Conservation (phyloP, 2,888 invertebrate species). For the Ceraclea dissimilis region DNA sequence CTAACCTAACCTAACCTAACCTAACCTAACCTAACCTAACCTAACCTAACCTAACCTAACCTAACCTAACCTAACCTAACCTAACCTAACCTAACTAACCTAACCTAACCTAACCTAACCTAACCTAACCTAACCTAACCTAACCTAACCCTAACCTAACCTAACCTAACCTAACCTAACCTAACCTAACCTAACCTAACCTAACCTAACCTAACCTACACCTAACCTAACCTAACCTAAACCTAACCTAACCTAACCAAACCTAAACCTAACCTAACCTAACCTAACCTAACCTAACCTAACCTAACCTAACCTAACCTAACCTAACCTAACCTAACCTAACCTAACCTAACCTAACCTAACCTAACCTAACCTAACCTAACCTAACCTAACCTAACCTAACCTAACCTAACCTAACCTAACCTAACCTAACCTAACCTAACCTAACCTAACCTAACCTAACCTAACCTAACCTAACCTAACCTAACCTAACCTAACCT, state of each 20-base stretch:
- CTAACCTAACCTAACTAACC: slow-evolving; percentile 3
- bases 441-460: slow-evolving; percentile 6
- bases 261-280: neutral
- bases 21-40: slow-evolving; percentile 9
- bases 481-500: slow-evolving; percentile 9
- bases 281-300: slow-evolving; percentile 5
- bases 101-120: slow-evolving; percentile 10
- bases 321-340: neutral
- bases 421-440: slow-evolving; percentile 17
- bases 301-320: slow-evolving; percentile 5
- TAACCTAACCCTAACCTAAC: slow-evolving; percentile 10
- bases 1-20: slow-evolving; percentile 8
- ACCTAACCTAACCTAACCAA: too few relatives aligned
- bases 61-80: slow-evolving; percentile 1
- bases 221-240: too few relatives aligned
- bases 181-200: slow-evolving; percentile 5
- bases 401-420: slow-evolving; percentile 3
- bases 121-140: slow-evolving; percentile 9
- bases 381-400: slow-evolving; percentile 5
- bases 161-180: slow-evolving; percentile 7
- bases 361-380: too few relatives aligned
- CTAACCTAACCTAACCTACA: too few relatives aligned
- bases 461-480: too few relatives aligned
- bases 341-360: neutral
- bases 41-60: slow-evolving; percentile 1